Conservation (phyloP, 2,888 invertebrate genomes). For the Bursaphelenchus okinawaensis region DNA sequence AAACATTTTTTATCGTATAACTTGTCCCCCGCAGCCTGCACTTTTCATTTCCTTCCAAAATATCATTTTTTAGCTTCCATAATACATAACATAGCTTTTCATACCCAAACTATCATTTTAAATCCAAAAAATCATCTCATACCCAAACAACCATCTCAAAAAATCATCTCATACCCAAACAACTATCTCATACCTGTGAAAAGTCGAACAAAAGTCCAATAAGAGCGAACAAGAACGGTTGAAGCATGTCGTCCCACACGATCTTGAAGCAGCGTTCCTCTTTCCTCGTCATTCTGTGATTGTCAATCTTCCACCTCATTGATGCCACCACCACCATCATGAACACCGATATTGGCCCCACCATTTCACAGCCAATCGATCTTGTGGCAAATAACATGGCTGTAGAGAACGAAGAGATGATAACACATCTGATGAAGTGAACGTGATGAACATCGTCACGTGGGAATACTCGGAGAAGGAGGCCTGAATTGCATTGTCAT, state of each 20-base stretch:
- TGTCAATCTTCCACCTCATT: slow-evolving; percentile 39
- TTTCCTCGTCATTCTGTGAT: slow-evolving; percentile 29
- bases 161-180: too few relatives aligned
- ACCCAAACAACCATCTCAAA: too few relatives aligned
- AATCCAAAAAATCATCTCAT: too few relatives aligned
- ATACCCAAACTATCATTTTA: too few relatives aligned
- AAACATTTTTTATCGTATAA: too few relatives aligned
- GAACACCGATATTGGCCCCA: slow-evolving; percentile 37
- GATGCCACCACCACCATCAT: slow-evolving; percentile 35
- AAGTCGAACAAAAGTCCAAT: slow-evolving; percentile 37
- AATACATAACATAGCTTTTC: too few relatives aligned
- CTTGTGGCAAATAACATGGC: slow-evolving; percentile 34
- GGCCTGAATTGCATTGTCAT: slow-evolving; percentile 9
- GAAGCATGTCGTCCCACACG: slow-evolving; percentile 38
- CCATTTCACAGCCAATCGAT: slow-evolving; percentile 31
- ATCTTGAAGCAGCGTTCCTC: slow-evolving; percentile 32
- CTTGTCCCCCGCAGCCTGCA: too few relatives aligned
- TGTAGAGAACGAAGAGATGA: slow-evolving; percentile 21
- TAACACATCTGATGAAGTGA: slow-evolving; percentile 28
- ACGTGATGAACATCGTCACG: slow-evolving; percentile 25
- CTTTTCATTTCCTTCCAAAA: too few relatives aligned
- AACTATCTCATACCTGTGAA: slow-evolving; percentile 21
- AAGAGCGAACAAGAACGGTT: slow-evolving; percentile 39
- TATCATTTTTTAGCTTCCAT: too few relatives aligned
- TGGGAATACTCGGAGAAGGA: slow-evolving; percentile 29